phyloP scores from a whole-genome alignment of 2,113 vertebrate genomes.

The Patagioenas fasciata region DNA sequence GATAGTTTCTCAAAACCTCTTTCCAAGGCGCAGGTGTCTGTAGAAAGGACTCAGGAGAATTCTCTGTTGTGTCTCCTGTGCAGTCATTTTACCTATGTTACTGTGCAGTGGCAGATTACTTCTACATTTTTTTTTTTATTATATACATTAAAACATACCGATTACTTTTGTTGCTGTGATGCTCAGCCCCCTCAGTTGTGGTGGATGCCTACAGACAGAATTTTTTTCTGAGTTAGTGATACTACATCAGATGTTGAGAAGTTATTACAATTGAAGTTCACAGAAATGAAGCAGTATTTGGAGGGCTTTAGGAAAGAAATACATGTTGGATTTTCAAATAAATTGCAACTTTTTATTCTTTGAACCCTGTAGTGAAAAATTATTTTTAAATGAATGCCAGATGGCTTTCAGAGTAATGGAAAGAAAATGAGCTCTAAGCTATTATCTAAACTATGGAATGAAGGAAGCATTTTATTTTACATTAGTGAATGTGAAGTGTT shows the following conservation, averaged over 20 bases:
- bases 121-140: neutral
- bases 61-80: neutral
- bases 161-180: neutral
- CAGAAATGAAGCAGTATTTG: neutral
- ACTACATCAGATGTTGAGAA: neutral
- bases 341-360: slow-evolving; percentile 30
- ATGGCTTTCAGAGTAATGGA: slow-evolving; percentile 38
- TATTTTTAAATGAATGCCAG: slow-evolving; percentile 54
- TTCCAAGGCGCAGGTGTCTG: neutral
- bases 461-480: slow-evolving; percentile 48
- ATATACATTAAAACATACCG: neutral
- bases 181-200: neutral
- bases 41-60: neutral
- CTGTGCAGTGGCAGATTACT: neutral
- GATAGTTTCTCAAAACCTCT: neutral
- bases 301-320: neutral
- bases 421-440: slow-evolving; percentile 29
- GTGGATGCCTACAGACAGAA: neutral
- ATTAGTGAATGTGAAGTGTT: slow-evolving; percentile 17
- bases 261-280: neutral
- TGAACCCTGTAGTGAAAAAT: slow-evolving; percentile 3
- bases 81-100: neutral
- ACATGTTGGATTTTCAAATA: slow-evolving; percentile 7
- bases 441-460: slow-evolving; percentile 15
- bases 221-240: neutral